Conservation (phyloP, 53 echinoderm and acorn worm species). For the Zoroaster sp. region DNA sequence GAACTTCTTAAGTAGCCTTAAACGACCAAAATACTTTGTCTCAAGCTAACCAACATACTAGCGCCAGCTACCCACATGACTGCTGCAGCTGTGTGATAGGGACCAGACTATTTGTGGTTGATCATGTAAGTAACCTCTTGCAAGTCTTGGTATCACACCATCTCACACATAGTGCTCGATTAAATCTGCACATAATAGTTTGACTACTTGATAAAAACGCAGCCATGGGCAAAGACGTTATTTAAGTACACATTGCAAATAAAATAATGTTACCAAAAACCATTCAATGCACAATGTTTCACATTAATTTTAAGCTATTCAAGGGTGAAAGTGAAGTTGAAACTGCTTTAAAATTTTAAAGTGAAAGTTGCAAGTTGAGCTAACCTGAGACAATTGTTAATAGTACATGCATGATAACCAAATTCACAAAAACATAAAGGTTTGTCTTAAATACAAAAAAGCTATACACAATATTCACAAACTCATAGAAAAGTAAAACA, state of each 20-base stretch:
- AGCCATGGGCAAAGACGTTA: no score
- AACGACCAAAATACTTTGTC: not conserved
- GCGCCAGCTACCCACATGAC: no score
- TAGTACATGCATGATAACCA: not conserved
- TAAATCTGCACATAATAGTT: no score
- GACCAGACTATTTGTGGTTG: not conserved
- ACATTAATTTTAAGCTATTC: no score
- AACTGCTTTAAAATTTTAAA: no score
- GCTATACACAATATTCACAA: conserved; percentile 46
- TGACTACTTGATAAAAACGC: no score
- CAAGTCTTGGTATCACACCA: not conserved
- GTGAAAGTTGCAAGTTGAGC: not conserved
- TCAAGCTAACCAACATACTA: not conserved
- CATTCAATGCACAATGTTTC: no score
- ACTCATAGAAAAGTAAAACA: conserved; percentile 53
- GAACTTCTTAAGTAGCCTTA: not conserved
- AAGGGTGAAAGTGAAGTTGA: no score
- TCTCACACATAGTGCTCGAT: no score
- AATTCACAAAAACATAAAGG: not conserved
- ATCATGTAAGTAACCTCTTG: not conserved
- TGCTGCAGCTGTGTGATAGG: no score
- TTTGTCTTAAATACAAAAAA: conserved; percentile 31
- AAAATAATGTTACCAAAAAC: no score
- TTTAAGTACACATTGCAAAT: no score
- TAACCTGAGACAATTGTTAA: not conserved